phyloP scores from a whole-genome alignment of 2,888 invertebrate species.

The Erebia epiphron region DNA sequence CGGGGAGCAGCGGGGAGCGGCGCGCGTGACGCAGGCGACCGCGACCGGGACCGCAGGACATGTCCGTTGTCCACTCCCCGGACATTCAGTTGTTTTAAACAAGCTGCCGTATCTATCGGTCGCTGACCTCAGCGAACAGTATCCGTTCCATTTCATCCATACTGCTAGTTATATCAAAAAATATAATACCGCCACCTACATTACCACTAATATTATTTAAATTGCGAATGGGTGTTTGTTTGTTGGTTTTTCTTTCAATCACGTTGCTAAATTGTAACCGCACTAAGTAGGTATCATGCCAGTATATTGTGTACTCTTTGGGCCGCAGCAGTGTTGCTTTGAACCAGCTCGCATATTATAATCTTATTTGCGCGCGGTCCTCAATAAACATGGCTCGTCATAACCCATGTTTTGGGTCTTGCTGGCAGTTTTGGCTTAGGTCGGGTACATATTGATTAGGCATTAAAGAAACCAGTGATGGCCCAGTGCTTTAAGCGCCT shows the following conservation, averaged over 20 bases:
- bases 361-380: background rate
- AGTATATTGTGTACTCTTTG: background rate
- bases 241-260: too few species aligned
- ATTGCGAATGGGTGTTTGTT: too few species aligned
- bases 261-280: background rate
- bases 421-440: background rate
- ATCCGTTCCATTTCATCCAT: background rate
- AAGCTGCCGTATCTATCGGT: background rate
- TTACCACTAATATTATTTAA: too few species aligned
- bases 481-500: too few species aligned
- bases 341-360: background rate
- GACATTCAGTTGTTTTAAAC: background rate
- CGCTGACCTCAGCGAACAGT: background rate
- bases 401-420: background rate
- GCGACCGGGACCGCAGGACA: conserved; percentile 7
- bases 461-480: too few species aligned
- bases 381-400: conserved; percentile 1
- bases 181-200: too few species aligned
- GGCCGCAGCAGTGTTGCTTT: background rate
- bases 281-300: background rate
- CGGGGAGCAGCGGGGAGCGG: background rate
- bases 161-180: too few species aligned
- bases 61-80: background rate
- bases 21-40: background rate
- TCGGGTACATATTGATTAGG: background rate